Evolutionary conservation across 2,797 vertebrate genomes (phyloP), one percentile per base, ranked within the genome.

Genomic region (Coilia nasus): DNA sequence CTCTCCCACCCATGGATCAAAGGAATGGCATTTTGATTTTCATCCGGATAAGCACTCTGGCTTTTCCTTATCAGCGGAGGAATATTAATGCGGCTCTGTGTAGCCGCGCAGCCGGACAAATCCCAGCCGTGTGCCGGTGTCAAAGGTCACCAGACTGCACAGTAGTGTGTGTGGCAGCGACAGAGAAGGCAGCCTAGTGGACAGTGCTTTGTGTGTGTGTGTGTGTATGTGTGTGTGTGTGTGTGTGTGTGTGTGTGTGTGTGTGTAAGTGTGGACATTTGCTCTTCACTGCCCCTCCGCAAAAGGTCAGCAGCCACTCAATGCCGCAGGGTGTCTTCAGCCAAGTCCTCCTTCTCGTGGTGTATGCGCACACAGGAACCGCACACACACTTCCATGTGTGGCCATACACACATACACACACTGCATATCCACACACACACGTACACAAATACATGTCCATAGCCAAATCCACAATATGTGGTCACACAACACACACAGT

Each of bases 1-100:
- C 67, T 35, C 28, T 1, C 25, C 64, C 23, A 87, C 90, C 91
- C 85, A 86, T 82, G 86, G 91, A 91, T 94, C 93, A 94, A 93
- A 94, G 92, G 54, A 46, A 54, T 1, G 3, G 56, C 46, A 83
- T 83, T 71, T 57, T 57, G 67, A 57, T 85, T 78, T 31, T 28
- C 31, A 75, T 75, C 15, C 28, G 3, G 28, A 75, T 75, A 75
- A 75, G 67, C 28, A 75, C 31, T 41, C 28, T 3, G 14, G 67
- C 14, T 15, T 28, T 14, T 75, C 67, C 67, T 75, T 75, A 75
- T 75, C 67, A 75, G 31, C 31, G 28, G 14, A 75, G 67, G 67
- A 75, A 75, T 75, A 75, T 75, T 75, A 75, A 75, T 75, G 67
- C 28, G 67, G 28, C 67, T 14, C 28, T 6, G 14, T 75, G 67